A percentile compares a stretch with the other conserved stretches of the same genome.
These are phyloP conservation scores for Tachypleus tridentatus DNA, from an alignment of 1,140 invertebrate species.

Conservation along the genomic window DNA sequence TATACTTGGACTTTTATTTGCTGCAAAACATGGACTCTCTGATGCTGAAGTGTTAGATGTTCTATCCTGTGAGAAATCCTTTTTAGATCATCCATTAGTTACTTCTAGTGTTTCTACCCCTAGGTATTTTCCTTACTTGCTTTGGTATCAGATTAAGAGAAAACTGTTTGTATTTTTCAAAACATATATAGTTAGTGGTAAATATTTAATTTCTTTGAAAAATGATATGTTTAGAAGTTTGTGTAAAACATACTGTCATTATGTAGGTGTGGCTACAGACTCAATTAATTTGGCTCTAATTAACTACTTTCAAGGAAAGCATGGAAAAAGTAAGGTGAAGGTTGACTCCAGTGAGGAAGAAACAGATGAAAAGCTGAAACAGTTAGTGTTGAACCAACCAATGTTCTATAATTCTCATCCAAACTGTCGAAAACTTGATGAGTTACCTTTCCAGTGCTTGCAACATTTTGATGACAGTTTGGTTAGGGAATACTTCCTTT, in stretches of 20 bases:
- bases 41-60: slow-evolving; percentile 62
- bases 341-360: too few species aligned
- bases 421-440: slow-evolving; percentile 65
- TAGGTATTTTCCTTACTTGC: slow-evolving; percentile 9
- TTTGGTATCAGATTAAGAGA: slow-evolving; percentile 12
- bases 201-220: slow-evolving; percentile 11
- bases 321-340: too few species aligned
- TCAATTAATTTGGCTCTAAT: not conserved
- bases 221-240: slow-evolving; percentile 13
- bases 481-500: slow-evolving; percentile 34
- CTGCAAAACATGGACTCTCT: slow-evolving; percentile 53
- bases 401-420: slow-evolving; percentile 40
- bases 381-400: slow-evolving; percentile 27
- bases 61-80: slow-evolving; percentile 52
- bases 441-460: slow-evolving; percentile 56
- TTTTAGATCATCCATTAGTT: slow-evolving; percentile 49
- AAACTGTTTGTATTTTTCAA: slow-evolving; percentile 10
- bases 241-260: slow-evolving; percentile 8
- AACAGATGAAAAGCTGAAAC: not conserved
- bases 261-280: not conserved
- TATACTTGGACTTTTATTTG: slow-evolving; percentile 50
- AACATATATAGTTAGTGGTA: slow-evolving; percentile 14
- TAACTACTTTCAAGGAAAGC: not conserved
- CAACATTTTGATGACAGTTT: slow-evolving; percentile 31
- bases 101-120: slow-evolving; percentile 27